Evolutionary conservation across 2,797 vertebrate genomes (phyloP).

Genomic region (Sitta carolinensis): DNA sequence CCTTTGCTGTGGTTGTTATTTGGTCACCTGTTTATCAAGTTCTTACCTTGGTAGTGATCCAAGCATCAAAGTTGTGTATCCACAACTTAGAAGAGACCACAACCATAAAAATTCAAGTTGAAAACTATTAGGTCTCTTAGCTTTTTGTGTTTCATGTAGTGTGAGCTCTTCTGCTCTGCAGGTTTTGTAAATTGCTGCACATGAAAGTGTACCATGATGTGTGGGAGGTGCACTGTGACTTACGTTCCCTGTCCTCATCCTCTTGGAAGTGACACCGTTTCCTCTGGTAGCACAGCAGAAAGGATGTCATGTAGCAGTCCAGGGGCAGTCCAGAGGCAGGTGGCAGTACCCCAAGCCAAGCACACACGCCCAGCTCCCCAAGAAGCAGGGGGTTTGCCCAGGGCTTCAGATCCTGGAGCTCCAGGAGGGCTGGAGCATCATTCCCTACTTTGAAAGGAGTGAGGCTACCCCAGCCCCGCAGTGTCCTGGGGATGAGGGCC

Average conservation of each 20-base stretch:
- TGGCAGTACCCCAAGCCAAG: not conserved
- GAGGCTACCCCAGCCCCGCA: not conserved
- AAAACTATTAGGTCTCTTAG: not conserved
- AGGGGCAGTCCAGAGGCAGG: too few relatives aligned
- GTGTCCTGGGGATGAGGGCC: not conserved
- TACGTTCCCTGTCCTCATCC: not conserved
- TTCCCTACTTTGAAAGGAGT: not conserved
- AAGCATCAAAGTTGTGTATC: not conserved
- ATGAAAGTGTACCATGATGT: fast-evolving
- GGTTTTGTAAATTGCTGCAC: not conserved
- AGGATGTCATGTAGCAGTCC: not conserved
- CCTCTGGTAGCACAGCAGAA: not conserved
- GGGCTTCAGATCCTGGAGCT: not conserved
- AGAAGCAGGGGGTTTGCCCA: fast-evolving
- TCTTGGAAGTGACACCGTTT: not conserved
- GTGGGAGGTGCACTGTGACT: not conserved
- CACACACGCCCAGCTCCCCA: fast-evolving
- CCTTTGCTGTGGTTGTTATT: not conserved
- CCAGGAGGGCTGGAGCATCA: not conserved
- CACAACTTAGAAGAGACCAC: not conserved
- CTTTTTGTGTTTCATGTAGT: not conserved
- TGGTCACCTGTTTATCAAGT: not conserved
- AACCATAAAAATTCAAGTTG: not conserved
- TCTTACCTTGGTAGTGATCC: not conserved
- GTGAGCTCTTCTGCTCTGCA: not conserved